phyloP scores from a whole-genome alignment of 2,888 invertebrate genomes.

The Cryptocephalus primarius region DNA sequence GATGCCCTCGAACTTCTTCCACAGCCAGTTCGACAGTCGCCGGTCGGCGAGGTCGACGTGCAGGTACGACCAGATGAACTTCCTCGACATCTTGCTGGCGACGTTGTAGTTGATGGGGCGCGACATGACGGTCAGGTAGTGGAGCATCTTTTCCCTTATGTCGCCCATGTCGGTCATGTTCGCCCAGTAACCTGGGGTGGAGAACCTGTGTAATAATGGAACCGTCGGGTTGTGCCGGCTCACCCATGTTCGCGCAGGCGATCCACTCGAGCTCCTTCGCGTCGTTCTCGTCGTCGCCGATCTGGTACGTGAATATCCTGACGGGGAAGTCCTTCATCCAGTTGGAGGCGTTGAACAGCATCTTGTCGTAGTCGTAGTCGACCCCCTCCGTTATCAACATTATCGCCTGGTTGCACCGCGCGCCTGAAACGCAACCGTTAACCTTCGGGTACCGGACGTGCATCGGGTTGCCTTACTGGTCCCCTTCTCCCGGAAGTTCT shows the following conservation, averaged over 20 bases:
- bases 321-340: slow-evolving; percentile 61
- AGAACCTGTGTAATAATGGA: background rate
- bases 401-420: slow-evolving; percentile 80
- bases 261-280: slow-evolving; percentile 89
- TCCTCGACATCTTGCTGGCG: slow-evolving; percentile 58
- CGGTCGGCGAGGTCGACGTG: slow-evolving; percentile 91
- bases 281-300: slow-evolving; percentile 71
- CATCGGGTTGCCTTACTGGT: slow-evolving; percentile 8
- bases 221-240: slow-evolving; percentile 4
- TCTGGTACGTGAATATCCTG: slow-evolving; percentile 93
- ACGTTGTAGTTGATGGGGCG: slow-evolving; percentile 71
- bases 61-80: slow-evolving; percentile 87
- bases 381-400: slow-evolving; percentile 98
- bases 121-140: slow-evolving; percentile 94
- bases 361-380: slow-evolving; percentile 74
- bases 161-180: slow-evolving; percentile 92
- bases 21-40: slow-evolving; percentile 80
- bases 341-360: slow-evolving; percentile 80
- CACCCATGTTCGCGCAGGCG: slow-evolving; percentile 90
- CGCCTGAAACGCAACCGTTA: slow-evolving; percentile 16
- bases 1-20: slow-evolving; percentile 74
- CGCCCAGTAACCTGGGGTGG: slow-evolving; percentile 72
- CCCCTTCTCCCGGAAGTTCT: slow-evolving; percentile 20
- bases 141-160: slow-evolving; percentile 85
- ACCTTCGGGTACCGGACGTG: too few relatives aligned